Evolutionary conservation across 2,797 vertebrate species (phyloP), one percentile per base, ranked within the genome.

Genomic region (Schizopygopsis malacanthus): DNA sequence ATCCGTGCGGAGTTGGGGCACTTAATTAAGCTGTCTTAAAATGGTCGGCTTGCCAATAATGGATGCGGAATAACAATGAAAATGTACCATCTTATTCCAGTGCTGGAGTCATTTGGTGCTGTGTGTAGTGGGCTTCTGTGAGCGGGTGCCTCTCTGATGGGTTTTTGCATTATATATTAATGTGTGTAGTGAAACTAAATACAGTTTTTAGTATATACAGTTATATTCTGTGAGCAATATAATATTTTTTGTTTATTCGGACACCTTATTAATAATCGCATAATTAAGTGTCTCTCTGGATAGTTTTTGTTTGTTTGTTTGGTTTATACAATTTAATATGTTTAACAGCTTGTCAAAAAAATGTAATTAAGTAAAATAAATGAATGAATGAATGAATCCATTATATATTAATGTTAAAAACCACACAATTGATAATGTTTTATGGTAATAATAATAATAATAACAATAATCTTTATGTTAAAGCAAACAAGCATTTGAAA

Each of bases 11-110:
- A 86, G 47, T 54, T 77, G 83, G 70, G 71, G 52, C 28, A 77
- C 80, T 87, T 84, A 85, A 85, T 86, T 86, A 89, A 86, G 83
- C 79, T 85, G 85, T 82, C 85, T 83, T 78, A 72, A 86, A 84
- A 76, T 52, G 79, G 79, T 43, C 69, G 12, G 18, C 61, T 69
- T 78, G 83, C 79, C 81, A 87, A 89, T 89, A 86, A 80, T 71
- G 75, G 59, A 87, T 81, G 82, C 39, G 22, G 73, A 79, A 79
- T 83, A 61, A 56, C 71, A 83, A 70, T 73, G 56, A 45, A 67
- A 69, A 39, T 72, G n/a, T 82, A 80, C 37, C 67, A 28, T 71
- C 25, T 78, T 10, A 54, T 75, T 77, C 9, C 28, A 75, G 61
- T 67, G 37, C 63, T 79, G 47, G 70, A 80, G 45, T 78, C 82